Evolutionary conservation across 2,113 vertebrate genomes (phyloP), one percentile per base, ranked within the genome.

Genomic region (Parotia lawesii): DNA sequence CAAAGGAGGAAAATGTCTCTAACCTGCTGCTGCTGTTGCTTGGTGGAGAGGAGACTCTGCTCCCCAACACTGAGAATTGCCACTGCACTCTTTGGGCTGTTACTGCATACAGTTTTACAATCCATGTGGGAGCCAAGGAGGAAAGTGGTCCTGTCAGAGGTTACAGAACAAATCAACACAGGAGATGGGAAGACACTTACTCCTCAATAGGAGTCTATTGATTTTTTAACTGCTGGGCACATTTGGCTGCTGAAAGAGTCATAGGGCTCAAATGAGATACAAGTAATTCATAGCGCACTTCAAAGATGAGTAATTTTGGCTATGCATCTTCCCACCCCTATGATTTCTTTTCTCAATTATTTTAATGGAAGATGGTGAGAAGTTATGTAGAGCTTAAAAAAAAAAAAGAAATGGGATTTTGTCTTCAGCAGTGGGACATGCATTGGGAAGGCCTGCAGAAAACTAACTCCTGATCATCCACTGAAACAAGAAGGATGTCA

Each of bases 201-300:
- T 93, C 74, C 21, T 77, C 85, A 77, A 25, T 44, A 61, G 78
- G 10, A 90, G 12, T 73, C 38, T 85, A 94, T 91, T 93, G 82
- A 90, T 94, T 96, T 94, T 94, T 95, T 85, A 85, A 89, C 87
- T 79, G 47, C 47, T 76, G 25, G 37, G 37, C 62, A 91, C 19
- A 21, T 78, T 92, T 92, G 62, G 35, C 71, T 94, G 85, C 84
- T 87, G 44, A 57, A 90, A 72, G 66, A 70, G 44, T 66, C 56
- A n/a, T 31, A 76, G 50, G 33, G 35, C 50, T 91, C 67, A 85
- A 91, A 72, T 76, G 56, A 94, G 42, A 75, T 62, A 79, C 11
- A 76, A 85, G 61, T 69, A 85, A 92, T 78, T 90, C 54, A 85
- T 28, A 75, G 37, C 35, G 70, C 85, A 82, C n/a, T 54, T 94